These are phyloP conservation scores for Latrodectus hesperus DNA, from an alignment of 2,888 invertebrate species.

Conservation along the genomic window DNA sequence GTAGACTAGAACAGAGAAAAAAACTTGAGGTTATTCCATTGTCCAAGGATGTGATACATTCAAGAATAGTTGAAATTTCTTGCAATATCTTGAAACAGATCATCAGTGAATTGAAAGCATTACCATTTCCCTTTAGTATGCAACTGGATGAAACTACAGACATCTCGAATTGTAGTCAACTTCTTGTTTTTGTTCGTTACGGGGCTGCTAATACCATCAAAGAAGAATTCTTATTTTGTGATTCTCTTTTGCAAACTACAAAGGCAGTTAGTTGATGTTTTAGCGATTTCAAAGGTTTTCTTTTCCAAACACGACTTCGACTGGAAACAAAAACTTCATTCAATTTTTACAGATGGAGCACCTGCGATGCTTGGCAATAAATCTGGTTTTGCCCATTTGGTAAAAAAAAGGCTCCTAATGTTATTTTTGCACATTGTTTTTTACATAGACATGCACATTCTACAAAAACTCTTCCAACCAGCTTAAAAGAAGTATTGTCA, in stretches of 20 bases:
- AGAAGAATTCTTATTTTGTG: slow-evolving; percentile 20
- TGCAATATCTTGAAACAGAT: slow-evolving; percentile 60
- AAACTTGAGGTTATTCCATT: too few relatives aligned
- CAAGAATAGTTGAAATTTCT: slow-evolving; percentile 5
- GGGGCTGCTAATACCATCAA: too few relatives aligned
- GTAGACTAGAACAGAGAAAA: too few relatives aligned
- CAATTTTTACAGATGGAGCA: slow-evolving; percentile 92
- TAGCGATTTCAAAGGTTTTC: slow-evolving; percentile 42
- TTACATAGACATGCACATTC: slow-evolving; percentile 34
- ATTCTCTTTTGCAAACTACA: slow-evolving; percentile 41
- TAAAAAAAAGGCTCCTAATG: too few relatives aligned
- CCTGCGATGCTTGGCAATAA: slow-evolving; percentile 33
- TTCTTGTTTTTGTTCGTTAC: background rate
- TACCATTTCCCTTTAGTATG: slow-evolving; percentile 58
- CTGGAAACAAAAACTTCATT: slow-evolving; percentile 70
- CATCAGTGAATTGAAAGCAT: slow-evolving; percentile 48
- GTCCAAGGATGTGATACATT: too few relatives aligned
- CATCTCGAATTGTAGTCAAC: slow-evolving; percentile 50
- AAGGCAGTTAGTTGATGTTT: slow-evolving; percentile 42
- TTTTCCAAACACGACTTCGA: slow-evolving; percentile 19
- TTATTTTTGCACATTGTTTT: slow-evolving; percentile 28
- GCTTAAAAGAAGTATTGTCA: slow-evolving; percentile 48
- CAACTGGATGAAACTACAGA: slow-evolving; percentile 76
- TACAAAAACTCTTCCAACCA: slow-evolving; percentile 47
- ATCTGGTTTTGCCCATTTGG: slow-evolving; percentile 12